Base-by-base conservation (phyloP, 1,140 invertebrate species). In the Oryzaephilus surinamensis region DNA sequence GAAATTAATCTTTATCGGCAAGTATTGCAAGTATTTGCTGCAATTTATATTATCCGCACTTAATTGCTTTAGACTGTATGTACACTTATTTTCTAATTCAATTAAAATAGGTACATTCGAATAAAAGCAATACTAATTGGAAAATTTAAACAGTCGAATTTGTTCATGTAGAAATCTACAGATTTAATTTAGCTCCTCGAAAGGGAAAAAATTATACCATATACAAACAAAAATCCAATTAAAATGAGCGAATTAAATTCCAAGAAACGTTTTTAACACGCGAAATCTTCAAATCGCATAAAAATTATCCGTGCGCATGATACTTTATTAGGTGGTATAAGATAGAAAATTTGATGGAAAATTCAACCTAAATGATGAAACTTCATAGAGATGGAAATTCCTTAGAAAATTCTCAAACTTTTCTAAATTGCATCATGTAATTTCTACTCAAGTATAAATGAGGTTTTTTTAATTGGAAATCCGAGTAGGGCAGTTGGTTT, bases 401-500 rank as follows among this genome's bases (percentile, higher is more conserved):
- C 43, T 36, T 41, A 47, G 46, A 28, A 14, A 8, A 18, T 32
- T 23, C 38, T 18, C 37, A 42, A 37, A 37, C 23, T 24, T 54
- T 52, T 54, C 54, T 51, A 52, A 56, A 56, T 56, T 52, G 52
- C 54, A 48, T 54, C 52, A 43, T 55, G 54, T 57, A 54, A 57
- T 57, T 57, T 57, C 52, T 53, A 41, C 48, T 51, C 47, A 35
- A 53, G 50, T 53, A 55, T 55, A 57, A 57, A 57, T 57, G 54
- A 57, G 54, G 52, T 57, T 57, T 57, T n/a, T 56, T 57, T 57
- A 57, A 57, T 55, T 57, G 52, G 52, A 57, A 57, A 54, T 52
- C 43, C 42, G 50, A 54, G 45, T 26, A 18, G 39, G 29, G 33
- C n/a, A n/a, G n/a, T n/a, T n/a, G n/a, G n/a, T n/a, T n/a, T n/a